phyloP scores from a whole-genome alignment of 1,140 invertebrate species.

The Euglossa dilemma region DNA sequence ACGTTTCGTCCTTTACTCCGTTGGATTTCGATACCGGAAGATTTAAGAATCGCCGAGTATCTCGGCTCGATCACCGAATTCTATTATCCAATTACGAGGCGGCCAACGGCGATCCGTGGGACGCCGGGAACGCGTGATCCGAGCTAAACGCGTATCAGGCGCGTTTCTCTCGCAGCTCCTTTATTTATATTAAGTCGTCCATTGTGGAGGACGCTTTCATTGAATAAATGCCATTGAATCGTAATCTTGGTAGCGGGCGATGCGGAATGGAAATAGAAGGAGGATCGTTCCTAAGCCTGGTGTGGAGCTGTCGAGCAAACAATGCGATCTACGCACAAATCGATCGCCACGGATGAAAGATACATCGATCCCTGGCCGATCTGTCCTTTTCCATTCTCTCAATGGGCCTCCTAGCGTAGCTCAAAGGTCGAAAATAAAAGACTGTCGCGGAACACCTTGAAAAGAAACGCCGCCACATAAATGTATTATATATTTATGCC shows the following conservation, averaged over 20 bases:
- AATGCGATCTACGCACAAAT: slow-evolving; percentile 51
- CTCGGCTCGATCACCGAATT: background rate
- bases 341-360: slow-evolving; percentile 46
- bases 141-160: background rate
- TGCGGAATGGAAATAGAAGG: slow-evolving; percentile 36
- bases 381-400: slow-evolving; percentile 37
- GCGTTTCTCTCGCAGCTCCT: background rate
- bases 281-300: slow-evolving; percentile 42
- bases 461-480: slow-evolving; percentile 52
- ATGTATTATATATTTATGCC: slow-evolving; percentile 67
- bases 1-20: background rate
- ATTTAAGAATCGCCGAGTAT: background rate
- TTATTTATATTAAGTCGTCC: slow-evolving; percentile 29
- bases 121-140: background rate
- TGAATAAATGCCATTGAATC: slow-evolving; percentile 34
- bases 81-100: background rate
- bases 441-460: slow-evolving; percentile 58
- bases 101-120: background rate
- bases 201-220: slow-evolving; percentile 25
- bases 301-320: slow-evolving; percentile 40
- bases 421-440: slow-evolving; percentile 61
- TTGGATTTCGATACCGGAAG: background rate
- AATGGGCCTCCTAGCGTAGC: slow-evolving; percentile 41
- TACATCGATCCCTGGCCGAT: slow-evolving; percentile 44
- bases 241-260: slow-evolving; percentile 45